phyloP scores from a whole-genome alignment of 2,113 vertebrate genomes.

The Triplophysa dalaica region DNA sequence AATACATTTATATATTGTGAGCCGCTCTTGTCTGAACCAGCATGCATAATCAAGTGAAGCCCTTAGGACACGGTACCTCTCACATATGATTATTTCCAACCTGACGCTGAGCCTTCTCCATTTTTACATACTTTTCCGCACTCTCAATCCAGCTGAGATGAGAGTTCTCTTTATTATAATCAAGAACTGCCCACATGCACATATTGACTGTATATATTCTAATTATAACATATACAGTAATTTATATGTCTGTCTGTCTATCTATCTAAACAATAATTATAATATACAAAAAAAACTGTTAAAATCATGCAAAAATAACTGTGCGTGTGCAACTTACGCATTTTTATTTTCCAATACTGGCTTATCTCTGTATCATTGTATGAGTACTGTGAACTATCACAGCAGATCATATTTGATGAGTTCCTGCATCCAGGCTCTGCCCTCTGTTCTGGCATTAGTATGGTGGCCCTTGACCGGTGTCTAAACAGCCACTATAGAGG shows the following conservation, averaged over 20 bases:
- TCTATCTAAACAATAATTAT: no score
- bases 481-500: background rate
- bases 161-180: conserved; percentile 5
- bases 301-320: no score
- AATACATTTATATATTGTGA: background rate
- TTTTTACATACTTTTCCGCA: conserved; percentile 2
- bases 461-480: background rate
- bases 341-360: no score
- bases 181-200: background rate
- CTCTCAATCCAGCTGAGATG: background rate
- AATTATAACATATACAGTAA: background rate
- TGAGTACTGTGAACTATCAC: background rate
- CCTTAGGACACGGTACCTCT: conserved; percentile 1
- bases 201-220: background rate
- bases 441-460: background rate
- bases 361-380: background rate
- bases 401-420: background rate
- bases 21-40: background rate
- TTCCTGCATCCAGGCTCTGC: background rate
- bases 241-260: background rate
- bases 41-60: background rate
- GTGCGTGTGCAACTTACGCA: no score
- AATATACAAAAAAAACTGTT: no score
- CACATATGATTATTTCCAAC: background rate
- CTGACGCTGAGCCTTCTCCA: background rate